Percentiles rank a stretch among this genome's conserved stretches.
Conservation (phyloP, 2,797 vertebrate genomes). For the Chanos chanos region DNA sequence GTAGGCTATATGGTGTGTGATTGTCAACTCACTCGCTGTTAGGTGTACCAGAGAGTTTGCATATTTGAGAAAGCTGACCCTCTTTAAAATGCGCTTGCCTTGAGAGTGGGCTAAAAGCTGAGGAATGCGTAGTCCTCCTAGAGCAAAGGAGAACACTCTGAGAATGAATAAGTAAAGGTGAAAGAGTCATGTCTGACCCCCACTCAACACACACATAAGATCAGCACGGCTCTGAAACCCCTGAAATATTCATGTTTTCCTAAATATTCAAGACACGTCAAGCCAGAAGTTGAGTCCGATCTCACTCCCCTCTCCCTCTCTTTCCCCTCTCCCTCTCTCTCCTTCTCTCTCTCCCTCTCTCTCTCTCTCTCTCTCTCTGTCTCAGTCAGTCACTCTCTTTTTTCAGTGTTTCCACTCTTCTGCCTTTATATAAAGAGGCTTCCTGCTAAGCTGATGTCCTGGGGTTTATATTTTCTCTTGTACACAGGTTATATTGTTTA, state of each 20-base stretch:
- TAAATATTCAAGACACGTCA: conserved; percentile 45
- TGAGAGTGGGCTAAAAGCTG: no score
- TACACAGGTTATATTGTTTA: conserved; percentile 40
- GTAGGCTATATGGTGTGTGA: no score
- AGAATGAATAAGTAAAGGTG: conserved; percentile 29
- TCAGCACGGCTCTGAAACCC: conserved; percentile 28
- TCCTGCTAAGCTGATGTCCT: conserved; percentile 21
- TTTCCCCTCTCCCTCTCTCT: not conserved
- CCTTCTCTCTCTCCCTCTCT: not conserved
- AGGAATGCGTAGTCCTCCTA: not conserved
- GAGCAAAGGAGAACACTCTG: no score
- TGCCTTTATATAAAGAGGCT: no score
- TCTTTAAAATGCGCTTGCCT: no score
- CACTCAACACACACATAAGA: conserved; percentile 28
- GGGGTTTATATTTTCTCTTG: conserved; percentile 37
- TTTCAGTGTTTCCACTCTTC: no score
- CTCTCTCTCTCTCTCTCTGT: not conserved
- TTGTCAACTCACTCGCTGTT: no score
- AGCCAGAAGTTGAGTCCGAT: conserved; percentile 1
- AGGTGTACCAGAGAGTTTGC: no score
- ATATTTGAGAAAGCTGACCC: no score
- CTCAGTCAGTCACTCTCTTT: no score
- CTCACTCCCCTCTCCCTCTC: not conserved
- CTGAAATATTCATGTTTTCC: conserved; percentile 54
- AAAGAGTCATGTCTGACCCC: conserved; percentile 15